Evolutionary conservation across 1,140 invertebrate genomes (phyloP), one percentile per base, ranked within the genome.

Genomic region (Aphelinus certus): DNA sequence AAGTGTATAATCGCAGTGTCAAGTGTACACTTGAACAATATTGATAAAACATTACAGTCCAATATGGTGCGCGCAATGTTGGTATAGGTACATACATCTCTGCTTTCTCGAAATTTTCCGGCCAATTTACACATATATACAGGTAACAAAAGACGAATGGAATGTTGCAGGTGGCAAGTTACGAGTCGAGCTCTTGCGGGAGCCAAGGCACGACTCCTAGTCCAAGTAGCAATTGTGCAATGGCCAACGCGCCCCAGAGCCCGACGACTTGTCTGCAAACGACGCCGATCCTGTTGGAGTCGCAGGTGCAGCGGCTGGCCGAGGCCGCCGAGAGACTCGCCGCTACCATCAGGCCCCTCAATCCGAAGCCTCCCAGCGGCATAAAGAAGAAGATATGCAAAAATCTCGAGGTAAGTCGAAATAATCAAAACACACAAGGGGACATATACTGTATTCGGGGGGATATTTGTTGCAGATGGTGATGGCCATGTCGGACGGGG

Each of bases 371-470:
- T 1, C 93, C 95, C 78, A 96, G 95, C 79, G 93, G 94, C 63
- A 98, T 98, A 83, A 98, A 97, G 88, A 98, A 97, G 88, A 95
- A 95, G 83, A 94, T 96, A 80, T 96, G 94, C 82, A 96, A 95
- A 87, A 96, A 98, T 82, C 88, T 98, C 76, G 95, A 98, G 89
- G 93, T 94, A 26, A 26, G 26, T 26, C 26, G 26, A 26, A 26
- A 26, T 26, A 26, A 26, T 26, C 26, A 26, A 26, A 26, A 26
- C 26, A 26, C 26, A 26, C 26, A 26, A 26, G 26, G 26, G 26
- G 26, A 26, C 0, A 26, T 26, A 26, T 26, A 26, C 26, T 26
- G 26, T 26, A 53, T 53, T 53, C 4, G 4, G 51, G 9, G 51
- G 51, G 26, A 26, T 26, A 26, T 26, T 26, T 26, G 26, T 26